Percentiles rank a stretch among this genome's conserved stretches.
phyloP scores from a whole-genome alignment of 1,140 invertebrate species.

The Drosophila nebulosa region DNA sequence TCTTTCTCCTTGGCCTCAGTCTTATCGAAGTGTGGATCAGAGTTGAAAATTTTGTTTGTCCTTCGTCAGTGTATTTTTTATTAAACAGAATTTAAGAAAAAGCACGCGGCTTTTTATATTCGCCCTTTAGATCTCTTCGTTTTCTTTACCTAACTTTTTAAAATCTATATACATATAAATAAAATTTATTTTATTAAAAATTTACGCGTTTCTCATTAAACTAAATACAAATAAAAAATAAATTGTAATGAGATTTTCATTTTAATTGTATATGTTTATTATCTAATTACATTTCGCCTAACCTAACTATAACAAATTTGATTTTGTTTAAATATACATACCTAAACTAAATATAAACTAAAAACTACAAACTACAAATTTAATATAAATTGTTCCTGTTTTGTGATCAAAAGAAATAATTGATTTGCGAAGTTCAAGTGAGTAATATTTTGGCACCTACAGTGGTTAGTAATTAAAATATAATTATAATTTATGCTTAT shows the following conservation, averaged over 20 bases:
- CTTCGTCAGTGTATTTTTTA: slow-evolving; percentile 30
- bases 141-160: slow-evolving; percentile 12
- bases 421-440: not conserved
- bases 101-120: slow-evolving; percentile 16
- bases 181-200: slow-evolving; percentile 32
- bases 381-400: slow-evolving; percentile 10
- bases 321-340: slow-evolving; percentile 14
- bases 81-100: slow-evolving; percentile 28
- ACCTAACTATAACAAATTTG: slow-evolving; percentile 5
- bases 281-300: not conserved
- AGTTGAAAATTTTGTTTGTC: slow-evolving; percentile 44
- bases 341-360: not conserved
- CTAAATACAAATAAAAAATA: not conserved
- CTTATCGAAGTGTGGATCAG: slow-evolving; percentile 24
- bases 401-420: not conserved
- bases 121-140: too few species aligned
- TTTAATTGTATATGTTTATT: slow-evolving; percentile 37
- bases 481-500: not conserved
- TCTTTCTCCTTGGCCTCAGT: slow-evolving; percentile 22
- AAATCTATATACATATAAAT: not conserved
- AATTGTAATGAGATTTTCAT: slow-evolving; percentile 26
- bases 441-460: not conserved
- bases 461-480: not conserved
- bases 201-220: slow-evolving; percentile 35
- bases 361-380: slow-evolving; percentile 12